Evolutionary conservation across 2,113 vertebrate species (phyloP).

Genomic region (Ranitomeya variabilis): DNA sequence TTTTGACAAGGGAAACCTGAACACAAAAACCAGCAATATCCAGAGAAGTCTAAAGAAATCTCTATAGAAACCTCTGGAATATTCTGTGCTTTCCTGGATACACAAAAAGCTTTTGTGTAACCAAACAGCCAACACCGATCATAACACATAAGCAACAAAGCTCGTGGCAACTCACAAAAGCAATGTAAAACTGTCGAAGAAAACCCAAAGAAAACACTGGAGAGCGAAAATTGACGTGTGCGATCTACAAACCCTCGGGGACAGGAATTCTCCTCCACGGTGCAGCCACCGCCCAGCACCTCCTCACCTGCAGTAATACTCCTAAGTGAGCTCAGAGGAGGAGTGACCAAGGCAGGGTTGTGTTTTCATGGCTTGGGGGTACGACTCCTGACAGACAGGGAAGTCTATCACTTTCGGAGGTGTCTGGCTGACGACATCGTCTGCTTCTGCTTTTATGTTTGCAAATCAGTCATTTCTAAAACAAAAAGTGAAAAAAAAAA

Average conservation of each 20-base stretch:
- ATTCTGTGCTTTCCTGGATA: neutral
- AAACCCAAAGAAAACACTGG: too few relatives aligned
- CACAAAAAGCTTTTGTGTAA: neutral
- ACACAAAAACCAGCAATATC: neutral
- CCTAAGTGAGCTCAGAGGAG: neutral
- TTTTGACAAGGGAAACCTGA: too few relatives aligned
- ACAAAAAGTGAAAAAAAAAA: neutral
- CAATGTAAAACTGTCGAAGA: too few relatives aligned
- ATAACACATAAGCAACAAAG: neutral
- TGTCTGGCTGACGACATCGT: neutral
- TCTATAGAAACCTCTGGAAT: neutral
- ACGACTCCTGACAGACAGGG: neutral
- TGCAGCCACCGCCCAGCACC: neutral
- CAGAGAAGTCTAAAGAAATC: neutral
- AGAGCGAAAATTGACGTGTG: too few relatives aligned
- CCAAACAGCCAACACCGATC: neutral
- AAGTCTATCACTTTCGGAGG: neutral
- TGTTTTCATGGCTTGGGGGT: neutral
- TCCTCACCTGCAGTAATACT: neutral
- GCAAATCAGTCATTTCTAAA: neutral
- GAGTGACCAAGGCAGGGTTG: neutral
- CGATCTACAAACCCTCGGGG: too few relatives aligned
- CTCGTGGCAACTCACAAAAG: neutral
- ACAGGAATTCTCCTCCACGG: neutral
- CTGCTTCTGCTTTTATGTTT: neutral